Conservation (phyloP, 2,113 vertebrate species). For the Zosterops borbonicus region DNA sequence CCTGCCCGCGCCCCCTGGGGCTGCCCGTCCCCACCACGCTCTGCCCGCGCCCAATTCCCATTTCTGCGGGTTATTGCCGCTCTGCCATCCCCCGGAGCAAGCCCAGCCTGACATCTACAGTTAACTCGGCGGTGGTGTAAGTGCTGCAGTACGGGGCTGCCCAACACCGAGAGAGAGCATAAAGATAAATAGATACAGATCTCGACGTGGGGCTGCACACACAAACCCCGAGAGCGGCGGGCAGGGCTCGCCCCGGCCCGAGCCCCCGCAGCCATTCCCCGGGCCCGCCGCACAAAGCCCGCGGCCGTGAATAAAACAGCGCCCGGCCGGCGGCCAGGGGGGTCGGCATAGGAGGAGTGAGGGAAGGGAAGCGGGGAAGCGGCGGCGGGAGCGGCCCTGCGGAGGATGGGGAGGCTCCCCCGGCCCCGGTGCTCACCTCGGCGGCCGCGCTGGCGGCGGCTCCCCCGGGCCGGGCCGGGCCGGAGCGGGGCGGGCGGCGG, state of each 20-base stretch:
- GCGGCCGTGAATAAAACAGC: slow-evolving; percentile 37
- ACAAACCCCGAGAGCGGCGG: background rate
- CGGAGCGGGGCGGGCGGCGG: too few relatives aligned
- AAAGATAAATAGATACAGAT: fast-evolving
- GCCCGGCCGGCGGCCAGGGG: background rate
- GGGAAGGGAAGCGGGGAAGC: background rate
- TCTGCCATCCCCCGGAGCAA: slow-evolving; percentile 14
- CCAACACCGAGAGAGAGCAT: background rate
- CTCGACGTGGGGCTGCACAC: fast-evolving
- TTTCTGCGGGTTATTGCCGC: background rate
- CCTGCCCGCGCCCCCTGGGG: background rate
- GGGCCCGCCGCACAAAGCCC: background rate
- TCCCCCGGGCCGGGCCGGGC: too few relatives aligned
- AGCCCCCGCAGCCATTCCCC: background rate
- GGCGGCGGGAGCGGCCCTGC: background rate
- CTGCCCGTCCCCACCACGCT: background rate
- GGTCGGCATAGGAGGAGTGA: background rate
- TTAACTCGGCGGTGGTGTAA: slow-evolving; percentile 48
- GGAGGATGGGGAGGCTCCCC: background rate
- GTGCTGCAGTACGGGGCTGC: slow-evolving; percentile 41
- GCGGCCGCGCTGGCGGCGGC: background rate
- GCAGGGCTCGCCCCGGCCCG: background rate
- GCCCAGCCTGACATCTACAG: slow-evolving; percentile 69
- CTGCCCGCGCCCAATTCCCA: background rate
- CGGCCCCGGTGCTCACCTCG: background rate